Percentiles rank a stretch among this genome's conserved stretches.
phyloP scores from a whole-genome alignment of 2,797 vertebrate species.

The Micrastur ruficollis region DNA sequence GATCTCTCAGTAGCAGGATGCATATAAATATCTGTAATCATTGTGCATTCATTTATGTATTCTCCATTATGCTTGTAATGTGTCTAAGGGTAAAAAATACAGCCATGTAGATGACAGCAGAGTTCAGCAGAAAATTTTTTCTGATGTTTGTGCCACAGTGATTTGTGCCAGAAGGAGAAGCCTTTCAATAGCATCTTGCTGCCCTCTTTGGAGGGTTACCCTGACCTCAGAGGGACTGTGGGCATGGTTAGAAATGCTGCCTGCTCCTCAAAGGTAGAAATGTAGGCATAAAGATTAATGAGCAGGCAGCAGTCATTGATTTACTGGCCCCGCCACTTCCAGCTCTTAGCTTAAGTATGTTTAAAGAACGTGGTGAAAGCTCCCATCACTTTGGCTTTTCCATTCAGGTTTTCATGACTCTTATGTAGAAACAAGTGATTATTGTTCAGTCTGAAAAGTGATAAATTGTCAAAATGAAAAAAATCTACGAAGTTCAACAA shows the following conservation, averaged over 20 bases:
- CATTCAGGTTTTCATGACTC: neutral
- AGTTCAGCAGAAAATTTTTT: neutral
- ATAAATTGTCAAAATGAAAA: neutral
- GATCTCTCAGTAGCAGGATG: conserved; percentile 34
- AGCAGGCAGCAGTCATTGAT: neutral
- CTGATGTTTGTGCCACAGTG: neutral
- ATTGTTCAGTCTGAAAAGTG: neutral
- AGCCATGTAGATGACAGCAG: neutral
- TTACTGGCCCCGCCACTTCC: neutral
- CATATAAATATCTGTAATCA: conserved; percentile 51
- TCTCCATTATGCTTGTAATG: conserved; percentile 43
- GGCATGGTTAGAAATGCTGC: neutral
- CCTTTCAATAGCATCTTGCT: neutral
- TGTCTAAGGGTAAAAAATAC: conserved; percentile 34
- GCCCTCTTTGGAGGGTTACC: neutral
- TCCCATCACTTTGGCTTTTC: neutral
- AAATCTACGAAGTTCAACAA: neutral
- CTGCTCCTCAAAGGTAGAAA: neutral
- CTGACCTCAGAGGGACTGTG: neutral
- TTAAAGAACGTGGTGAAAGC: neutral
- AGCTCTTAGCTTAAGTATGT: neutral
- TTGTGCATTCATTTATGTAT: conserved; percentile 42
- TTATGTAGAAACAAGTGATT: neutral
- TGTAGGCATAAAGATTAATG: neutral
- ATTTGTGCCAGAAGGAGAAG: neutral